These are phyloP conservation scores for Diarsia brunnea DNA, from an alignment of 2,888 invertebrate species.

Conservation along the genomic window DNA sequence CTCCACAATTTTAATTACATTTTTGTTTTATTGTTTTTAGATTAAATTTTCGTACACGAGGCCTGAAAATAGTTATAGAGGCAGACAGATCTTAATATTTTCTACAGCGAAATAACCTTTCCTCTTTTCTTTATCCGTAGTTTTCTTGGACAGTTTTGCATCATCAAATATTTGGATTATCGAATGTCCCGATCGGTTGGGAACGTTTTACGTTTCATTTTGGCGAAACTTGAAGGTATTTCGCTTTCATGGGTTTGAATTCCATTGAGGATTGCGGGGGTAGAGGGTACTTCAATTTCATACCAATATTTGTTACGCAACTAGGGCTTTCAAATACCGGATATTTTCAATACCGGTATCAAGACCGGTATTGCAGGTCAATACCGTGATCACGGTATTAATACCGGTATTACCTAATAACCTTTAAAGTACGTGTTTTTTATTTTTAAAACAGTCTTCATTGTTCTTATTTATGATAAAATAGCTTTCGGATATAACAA, in stretches of 20 bases:
- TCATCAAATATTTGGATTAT: slow-evolving; percentile 26
- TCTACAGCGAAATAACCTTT: neutral
- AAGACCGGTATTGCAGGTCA: too few species aligned
- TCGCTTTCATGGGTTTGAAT: slow-evolving; percentile 61
- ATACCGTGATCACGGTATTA: too few species aligned
- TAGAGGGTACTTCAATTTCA: slow-evolving; percentile 78
- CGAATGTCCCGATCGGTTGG: slow-evolving; percentile 22
- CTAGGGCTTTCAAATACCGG: too few species aligned
- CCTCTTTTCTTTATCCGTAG: neutral
- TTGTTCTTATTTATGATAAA: too few species aligned
- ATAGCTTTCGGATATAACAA: too few species aligned
- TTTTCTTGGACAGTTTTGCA: neutral
- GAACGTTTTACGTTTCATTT: slow-evolving; percentile 45
- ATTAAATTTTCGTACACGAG: slow-evolving; percentile 56
- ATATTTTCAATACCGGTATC: too few species aligned
- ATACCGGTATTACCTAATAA: too few species aligned
- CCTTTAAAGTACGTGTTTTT: too few species aligned
- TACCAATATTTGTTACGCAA: slow-evolving; percentile 78
- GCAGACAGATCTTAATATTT: neutral
- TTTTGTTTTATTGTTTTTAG: slow-evolving; percentile 64
- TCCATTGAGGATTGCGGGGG: slow-evolving; percentile 65
- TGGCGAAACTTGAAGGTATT: slow-evolving; percentile 35
- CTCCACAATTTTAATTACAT: slow-evolving; percentile 60
- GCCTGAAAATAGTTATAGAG: slow-evolving; percentile 1
- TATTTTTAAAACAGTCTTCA: too few species aligned